These are phyloP conservation scores for Acleris emargana DNA, from an alignment of 2,888 invertebrate species.

Conservation along the genomic window DNA sequence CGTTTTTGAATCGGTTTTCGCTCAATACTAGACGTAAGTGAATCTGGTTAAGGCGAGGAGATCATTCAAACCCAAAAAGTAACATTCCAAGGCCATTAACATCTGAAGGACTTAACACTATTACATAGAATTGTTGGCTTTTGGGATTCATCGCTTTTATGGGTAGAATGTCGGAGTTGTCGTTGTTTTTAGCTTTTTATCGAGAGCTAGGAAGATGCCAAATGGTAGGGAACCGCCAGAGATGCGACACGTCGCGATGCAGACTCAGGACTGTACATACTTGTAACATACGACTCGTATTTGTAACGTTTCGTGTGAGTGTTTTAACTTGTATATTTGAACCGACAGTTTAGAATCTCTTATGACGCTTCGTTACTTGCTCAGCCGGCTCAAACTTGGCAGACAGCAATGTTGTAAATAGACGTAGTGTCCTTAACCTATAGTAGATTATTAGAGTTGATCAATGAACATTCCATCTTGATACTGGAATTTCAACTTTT, in stretches of 20 bases:
- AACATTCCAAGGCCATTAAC: too few relatives aligned
- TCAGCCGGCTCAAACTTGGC: slow-evolving; percentile 48
- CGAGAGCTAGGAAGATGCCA: slow-evolving; percentile 46
- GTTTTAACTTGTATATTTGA: slow-evolving; percentile 42
- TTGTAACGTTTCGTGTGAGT: slow-evolving; percentile 22
- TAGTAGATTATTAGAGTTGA: slow-evolving; percentile 27
- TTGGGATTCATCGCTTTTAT: too few relatives aligned
- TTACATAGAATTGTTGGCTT: too few relatives aligned
- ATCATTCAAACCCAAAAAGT: slow-evolving; percentile 1
- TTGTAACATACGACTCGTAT: slow-evolving; percentile 40
- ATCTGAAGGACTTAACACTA: too few relatives aligned
- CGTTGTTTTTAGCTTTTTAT: slow-evolving; percentile 41
- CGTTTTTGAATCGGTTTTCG: slow-evolving; percentile 59
- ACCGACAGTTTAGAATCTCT: slow-evolving; percentile 49
- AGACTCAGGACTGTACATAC: slow-evolving; percentile 45
- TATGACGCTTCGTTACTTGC: slow-evolving; percentile 38
- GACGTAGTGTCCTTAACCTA: slow-evolving; percentile 27
- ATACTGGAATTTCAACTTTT: slow-evolving; percentile 31
- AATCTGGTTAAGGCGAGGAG: slow-evolving; percentile 32
- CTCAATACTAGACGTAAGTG: slow-evolving; percentile 64
- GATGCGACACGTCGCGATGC: slow-evolving; percentile 41
- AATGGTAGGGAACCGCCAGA: slow-evolving; percentile 40
- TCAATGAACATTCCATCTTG: slow-evolving; percentile 32
- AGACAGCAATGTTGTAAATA: slow-evolving; percentile 33
- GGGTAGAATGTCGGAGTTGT: too few relatives aligned